Evolutionary conservation across 1,140 invertebrate species (phyloP).

Genomic region (Anagrus nilaparvatae): DNA sequence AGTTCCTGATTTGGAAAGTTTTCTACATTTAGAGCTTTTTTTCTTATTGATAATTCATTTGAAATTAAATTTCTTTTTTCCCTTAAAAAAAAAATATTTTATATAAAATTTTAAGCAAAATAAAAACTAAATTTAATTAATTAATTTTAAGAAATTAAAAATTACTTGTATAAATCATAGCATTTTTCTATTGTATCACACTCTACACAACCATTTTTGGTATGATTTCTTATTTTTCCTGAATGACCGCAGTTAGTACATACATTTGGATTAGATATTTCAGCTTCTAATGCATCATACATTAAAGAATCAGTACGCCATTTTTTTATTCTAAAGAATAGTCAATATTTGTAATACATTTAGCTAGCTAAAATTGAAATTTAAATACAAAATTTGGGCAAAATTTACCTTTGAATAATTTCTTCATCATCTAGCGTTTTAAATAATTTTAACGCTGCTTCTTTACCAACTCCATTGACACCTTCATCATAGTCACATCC

Average conservation of each 20-base stretch:
- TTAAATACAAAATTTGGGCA: slow-evolving; percentile 1
- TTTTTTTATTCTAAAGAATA: slow-evolving; percentile 40
- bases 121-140: slow-evolving; percentile 5
- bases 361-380: not conserved
- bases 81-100: slow-evolving; percentile 35
- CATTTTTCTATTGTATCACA: slow-evolving; percentile 53
- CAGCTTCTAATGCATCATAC: slow-evolving; percentile 44
- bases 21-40: slow-evolving; percentile 52
- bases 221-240: slow-evolving; percentile 49
- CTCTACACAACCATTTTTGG: slow-evolving; percentile 49
- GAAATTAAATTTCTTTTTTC: slow-evolving; percentile 49
- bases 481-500: slow-evolving; percentile 83
- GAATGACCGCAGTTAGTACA: slow-evolving; percentile 59
- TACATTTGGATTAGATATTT: slow-evolving; percentile 45
- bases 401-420: slow-evolving; percentile 51
- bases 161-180: slow-evolving; percentile 49
- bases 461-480: slow-evolving; percentile 69
- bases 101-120: slow-evolving; percentile 6
- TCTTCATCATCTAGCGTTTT: slow-evolving; percentile 46
- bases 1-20: slow-evolving; percentile 62
- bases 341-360: slow-evolving; percentile 1
- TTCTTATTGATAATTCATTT: slow-evolving; percentile 58
- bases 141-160: slow-evolving; percentile 8
- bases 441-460: slow-evolving; percentile 65
- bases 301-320: slow-evolving; percentile 46